These are phyloP conservation scores for Boulengeromyrus knoepffleri DNA, from an alignment of 2,113 vertebrate genomes.

Conservation along the genomic window DNA sequence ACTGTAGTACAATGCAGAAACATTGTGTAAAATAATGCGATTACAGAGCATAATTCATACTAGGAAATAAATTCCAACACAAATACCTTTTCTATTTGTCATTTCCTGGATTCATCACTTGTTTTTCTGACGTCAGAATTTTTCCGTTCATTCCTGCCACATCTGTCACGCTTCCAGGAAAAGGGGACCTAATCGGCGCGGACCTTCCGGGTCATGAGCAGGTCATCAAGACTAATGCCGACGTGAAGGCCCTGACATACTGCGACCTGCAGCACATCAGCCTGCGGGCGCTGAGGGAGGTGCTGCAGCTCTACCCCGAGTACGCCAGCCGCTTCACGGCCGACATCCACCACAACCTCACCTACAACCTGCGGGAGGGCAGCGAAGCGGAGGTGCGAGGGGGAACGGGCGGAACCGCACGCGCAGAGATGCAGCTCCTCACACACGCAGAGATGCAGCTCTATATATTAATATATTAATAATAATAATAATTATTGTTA, in stretches of 20 bases:
- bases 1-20: not conserved
- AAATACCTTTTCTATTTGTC: not conserved
- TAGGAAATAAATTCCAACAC: not conserved
- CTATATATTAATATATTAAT: no score
- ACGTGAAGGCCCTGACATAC: conserved; percentile 91
- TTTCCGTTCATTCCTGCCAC: not conserved
- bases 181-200: conserved; percentile 90
- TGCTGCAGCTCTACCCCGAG: conserved; percentile 86
- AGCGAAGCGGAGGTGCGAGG: conserved; percentile 75
- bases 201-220: conserved; percentile 72
- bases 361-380: conserved; percentile 91
- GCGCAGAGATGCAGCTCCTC: not conserved
- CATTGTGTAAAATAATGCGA: not conserved
- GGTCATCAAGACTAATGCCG: conserved; percentile 87
- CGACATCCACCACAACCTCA: conserved; percentile 85
- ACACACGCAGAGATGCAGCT: no score
- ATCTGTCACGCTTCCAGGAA: conserved; percentile 61
- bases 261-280: conserved; percentile 88
- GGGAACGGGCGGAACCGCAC: not conserved
- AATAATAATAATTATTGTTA: no score
- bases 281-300: conserved; percentile 76
- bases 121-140: not conserved
- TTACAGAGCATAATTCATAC: not conserved
- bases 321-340: conserved; percentile 75
- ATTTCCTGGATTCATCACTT: not conserved